phyloP scores from a whole-genome alignment of 2,888 invertebrate species.

The Drosophila lacicola region DNA sequence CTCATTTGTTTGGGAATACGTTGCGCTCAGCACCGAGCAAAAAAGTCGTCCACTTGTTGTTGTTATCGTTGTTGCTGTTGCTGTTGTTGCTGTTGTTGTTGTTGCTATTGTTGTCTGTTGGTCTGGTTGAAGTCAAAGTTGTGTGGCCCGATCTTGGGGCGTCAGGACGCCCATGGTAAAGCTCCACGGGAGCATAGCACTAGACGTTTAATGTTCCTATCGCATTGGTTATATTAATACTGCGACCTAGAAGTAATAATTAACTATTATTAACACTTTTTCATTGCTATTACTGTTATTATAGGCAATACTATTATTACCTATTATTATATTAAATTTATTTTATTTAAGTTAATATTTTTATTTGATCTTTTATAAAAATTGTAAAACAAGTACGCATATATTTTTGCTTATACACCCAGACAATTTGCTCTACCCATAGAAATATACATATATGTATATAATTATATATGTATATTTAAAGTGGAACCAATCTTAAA shows the following conservation, averaged over 20 bases:
- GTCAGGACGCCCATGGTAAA: conserved; percentile 61
- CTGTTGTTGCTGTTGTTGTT: neutral
- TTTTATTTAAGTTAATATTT: too few relatives aligned
- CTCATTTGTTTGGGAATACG: conserved; percentile 39
- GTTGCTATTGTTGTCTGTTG: neutral
- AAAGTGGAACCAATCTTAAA: too few relatives aligned
- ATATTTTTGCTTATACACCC: too few relatives aligned
- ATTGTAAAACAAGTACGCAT: too few relatives aligned
- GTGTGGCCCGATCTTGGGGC: conserved; percentile 37
- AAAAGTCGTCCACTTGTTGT: conserved; percentile 10
- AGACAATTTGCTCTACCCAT: too few relatives aligned
- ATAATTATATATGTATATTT: too few relatives aligned
- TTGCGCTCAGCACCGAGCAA: conserved; percentile 23
- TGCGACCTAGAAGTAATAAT: conserved; percentile 17
- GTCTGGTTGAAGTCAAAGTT: conserved; percentile 24
- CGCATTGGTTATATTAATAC: conserved; percentile 17
- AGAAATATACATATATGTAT: too few relatives aligned
- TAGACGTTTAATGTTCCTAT: conserved; percentile 25
- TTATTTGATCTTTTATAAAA: too few relatives aligned
- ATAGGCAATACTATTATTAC: too few relatives aligned
- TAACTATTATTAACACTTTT: neutral
- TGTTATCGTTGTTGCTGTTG: conserved; percentile 12
- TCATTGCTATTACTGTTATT: neutral
- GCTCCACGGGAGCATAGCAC: conserved; percentile 44
- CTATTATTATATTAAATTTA: too few relatives aligned